These are phyloP conservation scores for Apaloderma vittatum DNA, from an alignment of 2,113 vertebrate species.

Conservation along the genomic window DNA sequence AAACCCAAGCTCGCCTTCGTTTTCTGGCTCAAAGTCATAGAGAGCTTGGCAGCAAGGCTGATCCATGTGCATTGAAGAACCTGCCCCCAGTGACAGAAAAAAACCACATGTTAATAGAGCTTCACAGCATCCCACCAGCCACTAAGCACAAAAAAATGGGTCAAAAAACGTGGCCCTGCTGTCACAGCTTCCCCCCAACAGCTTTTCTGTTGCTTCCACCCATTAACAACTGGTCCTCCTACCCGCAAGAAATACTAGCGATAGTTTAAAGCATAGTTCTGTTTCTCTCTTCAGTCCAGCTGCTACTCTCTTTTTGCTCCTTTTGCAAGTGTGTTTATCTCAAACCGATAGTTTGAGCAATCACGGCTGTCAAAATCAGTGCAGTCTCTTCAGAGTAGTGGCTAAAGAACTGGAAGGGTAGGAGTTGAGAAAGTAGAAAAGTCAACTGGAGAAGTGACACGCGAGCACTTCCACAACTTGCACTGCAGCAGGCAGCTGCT, in stretches of 20 bases:
- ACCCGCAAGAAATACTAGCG: not conserved
- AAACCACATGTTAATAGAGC: conserved; percentile 5
- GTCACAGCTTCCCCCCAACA: not conserved
- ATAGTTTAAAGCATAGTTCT: not conserved
- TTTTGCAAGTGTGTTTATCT: not conserved
- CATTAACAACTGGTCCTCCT: not conserved
- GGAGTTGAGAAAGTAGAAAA: not conserved
- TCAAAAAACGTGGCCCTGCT: not conserved
- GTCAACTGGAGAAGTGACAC: not conserved
- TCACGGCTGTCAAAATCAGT: not conserved
- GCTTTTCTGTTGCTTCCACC: not conserved
- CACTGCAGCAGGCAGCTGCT: not conserved
- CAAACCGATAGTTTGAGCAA: not conserved
- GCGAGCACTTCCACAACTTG: not conserved
- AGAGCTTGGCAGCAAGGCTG: conserved; percentile 94
- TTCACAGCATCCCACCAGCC: not conserved
- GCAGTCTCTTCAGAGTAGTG: not conserved
- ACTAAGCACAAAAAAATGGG: not conserved
- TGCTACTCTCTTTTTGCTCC: not conserved
- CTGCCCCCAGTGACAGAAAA: conserved; percentile 74
- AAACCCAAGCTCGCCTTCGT: conserved; percentile 94
- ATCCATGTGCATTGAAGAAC: conserved; percentile 82
- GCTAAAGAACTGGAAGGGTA: not conserved
- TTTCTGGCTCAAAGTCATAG: conserved; percentile 95
- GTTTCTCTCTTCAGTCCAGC: not conserved